A percentile compares a stretch with the other conserved stretches of the same genome.
phyloP scores from a whole-genome alignment of 2,888 invertebrate genomes.

The Stenodema calcarata region DNA sequence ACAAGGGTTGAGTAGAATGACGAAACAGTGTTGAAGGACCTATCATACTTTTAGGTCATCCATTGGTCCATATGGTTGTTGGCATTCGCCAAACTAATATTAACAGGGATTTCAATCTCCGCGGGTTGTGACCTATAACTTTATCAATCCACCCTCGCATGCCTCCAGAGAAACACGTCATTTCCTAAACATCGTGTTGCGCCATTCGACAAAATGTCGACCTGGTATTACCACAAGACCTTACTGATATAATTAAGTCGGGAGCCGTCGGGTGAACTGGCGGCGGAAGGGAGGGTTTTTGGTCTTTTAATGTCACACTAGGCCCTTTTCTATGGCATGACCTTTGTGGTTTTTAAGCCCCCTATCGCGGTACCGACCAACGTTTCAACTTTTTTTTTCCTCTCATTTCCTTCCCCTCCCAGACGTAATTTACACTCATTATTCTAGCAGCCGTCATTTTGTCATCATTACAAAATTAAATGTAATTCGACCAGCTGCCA shows the following conservation, averaged over 20 bases:
- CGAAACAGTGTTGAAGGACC: too few relatives aligned
- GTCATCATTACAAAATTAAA: too few relatives aligned
- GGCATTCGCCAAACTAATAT: background rate
- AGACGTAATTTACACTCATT: too few relatives aligned
- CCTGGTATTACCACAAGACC: slow-evolving; percentile 38
- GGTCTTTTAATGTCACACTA: slow-evolving; percentile 41
- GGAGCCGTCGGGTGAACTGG: background rate
- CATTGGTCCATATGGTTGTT: background rate
- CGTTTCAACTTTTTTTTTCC: background rate
- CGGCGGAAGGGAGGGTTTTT: background rate
- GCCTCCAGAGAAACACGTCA: background rate
- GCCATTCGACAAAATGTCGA: slow-evolving; percentile 30
- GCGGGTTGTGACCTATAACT: background rate
- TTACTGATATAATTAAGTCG: slow-evolving; percentile 37
- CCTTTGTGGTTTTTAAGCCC: slow-evolving; percentile 25
- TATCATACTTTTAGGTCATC: too few relatives aligned
- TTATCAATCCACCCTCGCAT: background rate
- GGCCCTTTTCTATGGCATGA: slow-evolving; percentile 40
- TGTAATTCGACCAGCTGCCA: too few relatives aligned
- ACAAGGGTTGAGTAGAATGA: too few relatives aligned
- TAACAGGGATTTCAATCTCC: background rate
- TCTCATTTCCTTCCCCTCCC: too few relatives aligned
- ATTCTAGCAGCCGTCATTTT: too few relatives aligned
- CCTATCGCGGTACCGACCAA: background rate
- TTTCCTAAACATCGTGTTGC: slow-evolving; percentile 12